Base-by-base conservation (phyloP, 2,888 invertebrate genomes). In the Notodonta dromedarius region DNA sequence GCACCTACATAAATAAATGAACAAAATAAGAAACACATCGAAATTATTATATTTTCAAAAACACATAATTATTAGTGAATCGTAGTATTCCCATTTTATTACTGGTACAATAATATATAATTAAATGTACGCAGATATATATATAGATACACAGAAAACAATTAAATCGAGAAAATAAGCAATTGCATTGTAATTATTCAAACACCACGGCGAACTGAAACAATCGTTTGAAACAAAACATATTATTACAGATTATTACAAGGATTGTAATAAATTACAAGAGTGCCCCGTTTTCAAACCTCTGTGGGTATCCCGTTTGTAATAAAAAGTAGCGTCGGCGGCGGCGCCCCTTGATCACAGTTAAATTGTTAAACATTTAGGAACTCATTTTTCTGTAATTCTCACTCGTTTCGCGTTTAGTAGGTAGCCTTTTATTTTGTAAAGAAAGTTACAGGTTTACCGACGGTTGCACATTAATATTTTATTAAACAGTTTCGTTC, bases 311-410 rank as follows among this genome's bases (percentile, higher is more conserved):
- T 13, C 35, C 32, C 51, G 55, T 54, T 54, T 13, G 54, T 13
- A 52, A 51, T 52, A 44, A 57, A 61, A 62, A 60, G 57, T 60
- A 58, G 59, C 63, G 66, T 61, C 70, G 69, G 60, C 63, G 59
- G 39, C 62, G 59, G 39, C 62, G 55, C 56, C 65, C 63, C 65
- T 61, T 76, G 54, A 78, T 73, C 68, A 74, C 70, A 61, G 67
- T 71, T 71, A 58, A 70, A 74, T 71, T 67, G 68, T 71, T 58
- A 46, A 63, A 56, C 54, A 16, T 24, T 58, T 62, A 55, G 46
- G 51, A 44, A 56, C 55, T 48, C 58, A 58, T 57, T 56, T 48
- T 4, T 13, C 40, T 32, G 16, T 16, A 14, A 52, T 40, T 32
- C 50, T 40, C 39, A 44, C 16, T 44, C 42, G 55, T 40, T 53